phyloP scores from a whole-genome alignment of 1,140 invertebrate genomes.

The Drosophila biarmipes region DNA sequence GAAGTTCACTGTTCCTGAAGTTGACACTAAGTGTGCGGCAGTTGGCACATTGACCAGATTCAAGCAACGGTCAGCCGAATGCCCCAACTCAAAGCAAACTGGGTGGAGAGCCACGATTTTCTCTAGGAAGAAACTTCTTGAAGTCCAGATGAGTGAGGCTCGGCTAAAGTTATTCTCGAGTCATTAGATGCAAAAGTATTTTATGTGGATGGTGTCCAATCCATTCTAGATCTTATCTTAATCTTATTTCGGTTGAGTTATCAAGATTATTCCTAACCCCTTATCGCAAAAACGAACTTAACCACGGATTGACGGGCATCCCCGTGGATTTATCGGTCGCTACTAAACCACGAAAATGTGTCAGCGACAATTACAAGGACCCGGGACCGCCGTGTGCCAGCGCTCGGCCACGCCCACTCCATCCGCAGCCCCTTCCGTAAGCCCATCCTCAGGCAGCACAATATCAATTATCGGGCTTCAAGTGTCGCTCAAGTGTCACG shows the following conservation, averaged over 20 bases:
- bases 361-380: slow-evolving; percentile 68
- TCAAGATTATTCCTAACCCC: not conserved
- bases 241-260: too few relatives aligned
- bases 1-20: slow-evolving; percentile 21
- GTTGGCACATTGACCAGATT: slow-evolving; percentile 37
- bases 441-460: slow-evolving; percentile 36
- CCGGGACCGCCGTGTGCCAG: slow-evolving; percentile 31
- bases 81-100: not conserved
- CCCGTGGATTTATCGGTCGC: slow-evolving; percentile 18
- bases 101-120: not conserved
- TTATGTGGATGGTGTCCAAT: too few relatives aligned
- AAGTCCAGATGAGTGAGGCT: not conserved
- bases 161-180: too few relatives aligned
- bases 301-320: slow-evolving; percentile 15
- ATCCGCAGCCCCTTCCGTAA: not conserved
- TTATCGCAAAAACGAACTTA: not conserved
- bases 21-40: slow-evolving; percentile 40
- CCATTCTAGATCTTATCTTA: too few relatives aligned
- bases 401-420: slow-evolving; percentile 17
- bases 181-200: too few relatives aligned
- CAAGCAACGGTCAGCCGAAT: not conserved
- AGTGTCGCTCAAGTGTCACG: slow-evolving; percentile 79
- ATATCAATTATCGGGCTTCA: slow-evolving; percentile 78
- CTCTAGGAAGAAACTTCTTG: not conserved
- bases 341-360: slow-evolving; percentile 43